These are phyloP conservation scores for Calliopum simillimum DNA, from an alignment of 2,888 invertebrate genomes.

Conservation along the genomic window DNA sequence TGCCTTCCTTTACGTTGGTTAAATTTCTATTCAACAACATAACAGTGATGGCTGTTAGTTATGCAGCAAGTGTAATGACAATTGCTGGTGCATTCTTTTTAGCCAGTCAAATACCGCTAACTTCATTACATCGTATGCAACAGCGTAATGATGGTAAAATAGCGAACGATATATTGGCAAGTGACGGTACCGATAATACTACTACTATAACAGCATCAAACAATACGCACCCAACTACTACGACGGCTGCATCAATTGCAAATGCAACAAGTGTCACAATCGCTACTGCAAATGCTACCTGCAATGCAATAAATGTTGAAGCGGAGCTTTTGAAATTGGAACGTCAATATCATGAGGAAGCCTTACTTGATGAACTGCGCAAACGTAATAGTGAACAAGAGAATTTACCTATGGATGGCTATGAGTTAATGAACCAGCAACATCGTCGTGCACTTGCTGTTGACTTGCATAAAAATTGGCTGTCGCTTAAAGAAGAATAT, in stretches of 20 bases:
- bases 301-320: constrained; percentile 57
- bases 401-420: neutral
- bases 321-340: constrained; percentile 60
- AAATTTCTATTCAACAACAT: constrained; percentile 62
- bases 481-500: constrained; percentile 59
- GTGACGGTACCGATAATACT: constrained; percentile 5
- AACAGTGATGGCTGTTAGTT: constrained; percentile 63
- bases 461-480: constrained; percentile 51
- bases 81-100: constrained; percentile 68
- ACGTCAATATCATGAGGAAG: constrained; percentile 57
- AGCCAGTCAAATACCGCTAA: constrained; percentile 70
- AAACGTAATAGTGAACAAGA: constrained; percentile 50
- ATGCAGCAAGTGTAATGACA: constrained; percentile 66
- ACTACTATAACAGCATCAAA: neutral
- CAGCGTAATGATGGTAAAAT: constrained; percentile 15
- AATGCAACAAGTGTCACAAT: constrained; percentile 32
- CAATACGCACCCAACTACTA: constrained; percentile 8
- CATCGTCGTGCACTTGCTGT: neutral
- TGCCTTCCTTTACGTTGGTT: constrained; percentile 63
- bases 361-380: constrained; percentile 51
- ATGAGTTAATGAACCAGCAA: constrained; percentile 2
- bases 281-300: constrained; percentile 41
- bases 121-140: constrained; percentile 59
- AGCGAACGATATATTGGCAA: neutral
- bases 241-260: constrained; percentile 6